phyloP scores from a whole-genome alignment of 2,888 invertebrate genomes.

The Acrobeloides nanus region DNA sequence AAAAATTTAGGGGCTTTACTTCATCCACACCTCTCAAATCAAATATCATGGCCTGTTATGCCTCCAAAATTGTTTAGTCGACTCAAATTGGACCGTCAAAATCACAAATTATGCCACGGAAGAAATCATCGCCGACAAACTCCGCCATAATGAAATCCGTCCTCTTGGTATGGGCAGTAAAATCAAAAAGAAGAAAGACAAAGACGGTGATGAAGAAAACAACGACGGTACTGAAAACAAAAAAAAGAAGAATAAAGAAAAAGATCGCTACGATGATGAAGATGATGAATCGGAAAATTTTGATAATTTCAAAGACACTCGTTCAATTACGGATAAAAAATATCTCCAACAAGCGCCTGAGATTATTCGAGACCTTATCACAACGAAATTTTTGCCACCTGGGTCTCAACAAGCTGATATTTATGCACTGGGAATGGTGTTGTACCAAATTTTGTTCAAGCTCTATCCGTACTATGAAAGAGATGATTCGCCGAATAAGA shows the following conservation, averaged over 20 bases:
- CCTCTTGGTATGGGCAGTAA: neutral
- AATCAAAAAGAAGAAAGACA: slow-evolving; percentile 1
- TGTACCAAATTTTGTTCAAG: slow-evolving; percentile 45
- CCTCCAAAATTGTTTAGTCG: slow-evolving; percentile 48
- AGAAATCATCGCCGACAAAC: slow-evolving; percentile 38
- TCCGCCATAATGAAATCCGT: slow-evolving; percentile 24
- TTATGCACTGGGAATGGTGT: slow-evolving; percentile 42
- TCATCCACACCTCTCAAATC: slow-evolving; percentile 38
- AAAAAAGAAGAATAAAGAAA: too few species aligned
- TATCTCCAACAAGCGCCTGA: slow-evolving; percentile 48
- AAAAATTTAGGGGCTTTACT: slow-evolving; percentile 38
- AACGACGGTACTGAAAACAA: slow-evolving; percentile 2
- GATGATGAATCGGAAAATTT: too few species aligned
- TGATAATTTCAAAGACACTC: too few species aligned
- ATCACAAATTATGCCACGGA: slow-evolving; percentile 44
- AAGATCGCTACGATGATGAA: slow-evolving; percentile 9
- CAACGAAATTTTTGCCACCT: slow-evolving; percentile 30
- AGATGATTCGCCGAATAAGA: slow-evolving; percentile 32
- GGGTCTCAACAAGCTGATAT: slow-evolving; percentile 42
- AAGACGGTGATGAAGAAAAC: slow-evolving; percentile 7
- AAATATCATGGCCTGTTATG: slow-evolving; percentile 41
- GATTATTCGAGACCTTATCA: slow-evolving; percentile 42
- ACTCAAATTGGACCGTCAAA: slow-evolving; percentile 47
- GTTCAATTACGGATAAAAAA: neutral
- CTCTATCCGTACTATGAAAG: slow-evolving; percentile 46